phyloP scores from a whole-genome alignment of 2,888 invertebrate species.

The Caenorhabditis sp. region DNA sequence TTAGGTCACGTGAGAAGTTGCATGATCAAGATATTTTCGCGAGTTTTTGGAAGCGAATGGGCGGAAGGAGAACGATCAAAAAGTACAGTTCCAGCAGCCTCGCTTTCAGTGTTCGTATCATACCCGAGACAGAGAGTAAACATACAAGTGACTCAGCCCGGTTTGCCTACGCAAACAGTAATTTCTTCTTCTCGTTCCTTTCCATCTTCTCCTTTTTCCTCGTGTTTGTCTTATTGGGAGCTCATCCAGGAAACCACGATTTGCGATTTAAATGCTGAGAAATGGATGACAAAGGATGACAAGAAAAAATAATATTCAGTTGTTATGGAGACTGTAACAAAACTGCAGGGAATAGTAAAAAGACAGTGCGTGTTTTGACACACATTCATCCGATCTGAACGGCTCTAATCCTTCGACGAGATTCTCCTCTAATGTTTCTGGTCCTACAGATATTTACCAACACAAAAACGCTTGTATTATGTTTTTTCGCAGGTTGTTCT shows the following conservation, averaged over 20 bases:
- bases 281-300: background rate
- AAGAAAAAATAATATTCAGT: background rate
- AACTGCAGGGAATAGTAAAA: background rate
- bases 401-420: slow-evolving; percentile 1
- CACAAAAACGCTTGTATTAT: background rate
- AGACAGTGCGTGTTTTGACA: slow-evolving; percentile 2
- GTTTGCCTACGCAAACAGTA: slow-evolving; percentile 47
- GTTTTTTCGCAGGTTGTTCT: slow-evolving; percentile 2
- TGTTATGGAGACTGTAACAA: background rate
- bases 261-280: slow-evolving; percentile 25
- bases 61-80: no score
- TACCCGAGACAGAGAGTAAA: slow-evolving; percentile 1
- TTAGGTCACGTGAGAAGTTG: no score
- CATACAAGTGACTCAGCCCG: slow-evolving; percentile 25
- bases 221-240: background rate
- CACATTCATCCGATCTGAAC: background rate
- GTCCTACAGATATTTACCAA: background rate
- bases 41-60: no score
- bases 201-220: background rate
- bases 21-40: no score
- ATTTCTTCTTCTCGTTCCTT: slow-evolving; percentile 11
- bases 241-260: background rate
- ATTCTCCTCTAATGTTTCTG: slow-evolving; percentile 4
- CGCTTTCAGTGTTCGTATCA: background rate
- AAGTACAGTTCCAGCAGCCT: slow-evolving; percentile 1